These are phyloP conservation scores for Leptothorax acervorum DNA, from an alignment of 2,888 invertebrate genomes.

Conservation along the genomic window DNA sequence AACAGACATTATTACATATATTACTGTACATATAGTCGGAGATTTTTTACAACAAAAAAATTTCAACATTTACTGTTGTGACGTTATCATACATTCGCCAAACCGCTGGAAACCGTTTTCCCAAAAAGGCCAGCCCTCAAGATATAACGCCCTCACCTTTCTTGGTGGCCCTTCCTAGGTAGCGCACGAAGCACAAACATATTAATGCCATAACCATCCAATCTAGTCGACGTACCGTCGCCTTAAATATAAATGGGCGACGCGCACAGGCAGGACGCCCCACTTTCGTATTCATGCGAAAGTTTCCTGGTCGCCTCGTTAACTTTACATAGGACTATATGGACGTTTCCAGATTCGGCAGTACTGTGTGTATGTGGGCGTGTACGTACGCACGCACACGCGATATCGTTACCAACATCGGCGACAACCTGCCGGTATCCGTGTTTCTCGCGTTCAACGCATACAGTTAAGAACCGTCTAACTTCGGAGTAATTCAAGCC, in stretches of 20 bases:
- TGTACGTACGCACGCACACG: slow-evolving; percentile 34
- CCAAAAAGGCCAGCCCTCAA: slow-evolving; percentile 37
- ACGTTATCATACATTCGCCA: background rate
- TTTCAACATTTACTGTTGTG: background rate
- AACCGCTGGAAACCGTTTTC: slow-evolving; percentile 17
- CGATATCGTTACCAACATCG: slow-evolving; percentile 46
- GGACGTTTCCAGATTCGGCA: slow-evolving; percentile 75
- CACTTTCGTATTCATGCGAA: slow-evolving; percentile 84
- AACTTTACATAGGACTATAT: slow-evolving; percentile 80
- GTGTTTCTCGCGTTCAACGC: slow-evolving; percentile 30
- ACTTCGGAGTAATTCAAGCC: slow-evolving; percentile 69
- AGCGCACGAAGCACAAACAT: slow-evolving; percentile 73
- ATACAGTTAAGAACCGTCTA: slow-evolving; percentile 57
- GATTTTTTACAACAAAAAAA: background rate
- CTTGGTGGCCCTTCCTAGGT: slow-evolving; percentile 58
- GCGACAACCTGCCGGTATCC: slow-evolving; percentile 23
- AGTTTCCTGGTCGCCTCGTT: slow-evolving; percentile 83
- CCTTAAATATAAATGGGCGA: slow-evolving; percentile 84
- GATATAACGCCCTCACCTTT: slow-evolving; percentile 30
- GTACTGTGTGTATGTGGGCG: background rate
- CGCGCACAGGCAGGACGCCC: slow-evolving; percentile 76
- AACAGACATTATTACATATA: background rate
- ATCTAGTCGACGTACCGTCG: slow-evolving; percentile 78
- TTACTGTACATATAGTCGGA: background rate
- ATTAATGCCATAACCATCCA: slow-evolving; percentile 82